Evolutionary conservation across 2,113 vertebrate species (phyloP).

Genomic region (Megaptera novaeangliae): DNA sequence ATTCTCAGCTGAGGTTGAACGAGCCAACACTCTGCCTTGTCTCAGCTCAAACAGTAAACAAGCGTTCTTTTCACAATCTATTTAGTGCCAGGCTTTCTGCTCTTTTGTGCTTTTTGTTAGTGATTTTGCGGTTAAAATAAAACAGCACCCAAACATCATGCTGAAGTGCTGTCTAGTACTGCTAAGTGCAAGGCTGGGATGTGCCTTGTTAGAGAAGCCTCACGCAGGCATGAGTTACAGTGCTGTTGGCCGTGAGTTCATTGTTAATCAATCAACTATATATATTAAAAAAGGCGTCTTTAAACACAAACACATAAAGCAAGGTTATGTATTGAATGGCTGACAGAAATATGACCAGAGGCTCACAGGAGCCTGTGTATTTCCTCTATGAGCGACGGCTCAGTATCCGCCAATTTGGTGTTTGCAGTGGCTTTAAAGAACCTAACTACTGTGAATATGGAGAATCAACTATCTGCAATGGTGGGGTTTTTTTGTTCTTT

Average conservation of each 20-base stretch:
- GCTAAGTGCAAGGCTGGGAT: neutral
- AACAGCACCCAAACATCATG: neutral
- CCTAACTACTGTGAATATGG: rapidly evolving
- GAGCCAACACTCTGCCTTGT: neutral
- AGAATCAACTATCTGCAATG: neutral
- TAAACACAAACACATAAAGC: neutral
- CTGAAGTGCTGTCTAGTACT: too few species aligned
- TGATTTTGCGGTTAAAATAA: neutral
- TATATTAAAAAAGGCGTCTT: neutral
- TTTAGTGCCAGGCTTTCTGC: neutral
- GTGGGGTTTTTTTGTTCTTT: neutral
- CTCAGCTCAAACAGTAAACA: neutral
- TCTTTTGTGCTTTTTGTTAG: neutral
- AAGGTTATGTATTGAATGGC: neutral
- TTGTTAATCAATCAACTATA: neutral
- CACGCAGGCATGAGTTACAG: neutral
- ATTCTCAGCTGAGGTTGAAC: neutral
- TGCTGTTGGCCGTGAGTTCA: neutral
- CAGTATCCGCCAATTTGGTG: rapidly evolving
- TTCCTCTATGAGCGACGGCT: neutral
- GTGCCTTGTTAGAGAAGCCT: neutral
- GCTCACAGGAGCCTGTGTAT: neutral
- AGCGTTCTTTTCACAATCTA: neutral
- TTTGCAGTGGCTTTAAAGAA: neutral
- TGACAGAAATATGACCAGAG: neutral